Base-by-base conservation (phyloP, 1,140 invertebrate species). In the Antheraea pernyi region DNA sequence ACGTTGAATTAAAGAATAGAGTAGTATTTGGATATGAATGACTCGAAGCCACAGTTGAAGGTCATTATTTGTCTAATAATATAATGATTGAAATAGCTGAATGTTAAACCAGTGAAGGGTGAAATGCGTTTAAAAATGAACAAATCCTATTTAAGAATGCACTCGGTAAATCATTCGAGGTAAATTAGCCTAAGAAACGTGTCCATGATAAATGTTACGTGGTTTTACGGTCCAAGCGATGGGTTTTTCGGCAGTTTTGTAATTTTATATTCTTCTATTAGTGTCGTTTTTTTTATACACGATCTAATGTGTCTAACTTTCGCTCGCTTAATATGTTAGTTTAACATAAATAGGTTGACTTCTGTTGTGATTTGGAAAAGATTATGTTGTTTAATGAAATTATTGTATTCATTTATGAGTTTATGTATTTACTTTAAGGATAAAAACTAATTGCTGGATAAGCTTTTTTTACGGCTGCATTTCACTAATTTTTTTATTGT, bases 141-240 rank as follows among this genome's bases (percentile, higher is more conserved):
- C 67, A 66, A 69, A 69, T 66, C 67, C 65, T 64, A 69, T 64
- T 70, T 67, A 53, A 65, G 67, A 72, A 71, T 67, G 70, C 70
- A 68, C 63, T 65, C 48, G 61, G 70, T 75, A 75, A 75, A 75
- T 71, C 73, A 72, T 71, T 69, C 68, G 30, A n/a, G 30, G 67
- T 72, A 75, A 53, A 75, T 75, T 72, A 75, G 73, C 72, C 58
- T 69, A 59, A 72, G 67, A 48, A 59, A 30, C 11, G 39, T 37
- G 36, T 39, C 19, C 37, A 48, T 67, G 67, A 75, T 69, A 64
- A 58, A 72, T 72, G 60, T 61, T 64, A 67, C 16, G 66, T 19
- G 53, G 65, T 42, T 59, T 60, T 48, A 19, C 11, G 19, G 30
- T 64, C n/a, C 36, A 64, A 61, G 60, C 10, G 19, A 60, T 36